phyloP scores from a whole-genome alignment of 2,797 vertebrate genomes.

The Myotis myotis region DNA sequence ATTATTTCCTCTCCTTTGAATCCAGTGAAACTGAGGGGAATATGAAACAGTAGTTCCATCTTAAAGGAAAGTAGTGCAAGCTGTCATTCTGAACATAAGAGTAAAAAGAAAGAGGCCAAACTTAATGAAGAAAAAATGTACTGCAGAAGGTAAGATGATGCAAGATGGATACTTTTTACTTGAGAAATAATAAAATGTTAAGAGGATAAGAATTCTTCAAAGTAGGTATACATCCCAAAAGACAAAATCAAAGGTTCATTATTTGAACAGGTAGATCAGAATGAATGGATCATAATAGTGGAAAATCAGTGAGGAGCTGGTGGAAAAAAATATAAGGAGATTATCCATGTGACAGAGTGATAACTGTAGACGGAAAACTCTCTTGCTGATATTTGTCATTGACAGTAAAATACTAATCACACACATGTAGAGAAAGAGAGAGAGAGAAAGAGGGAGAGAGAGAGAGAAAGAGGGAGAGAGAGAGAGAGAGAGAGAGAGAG shows the following conservation, averaged over 20 bases:
- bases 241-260: not conserved
- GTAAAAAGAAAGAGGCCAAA: not conserved
- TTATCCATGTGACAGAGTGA: not conserved
- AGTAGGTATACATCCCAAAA: not conserved
- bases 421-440: not conserved
- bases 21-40: not conserved
- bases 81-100: not conserved
- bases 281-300: not conserved
- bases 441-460: not conserved
- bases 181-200: not conserved
- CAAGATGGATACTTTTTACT: not conserved
- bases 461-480: not conserved
- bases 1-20: not conserved
- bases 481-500: not conserved
- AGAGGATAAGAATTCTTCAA: not conserved
- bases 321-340: not conserved
- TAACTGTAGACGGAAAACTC: not conserved
- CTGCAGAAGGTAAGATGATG: not conserved
- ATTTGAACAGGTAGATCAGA: not conserved
- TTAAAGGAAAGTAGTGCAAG: not conserved
- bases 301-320: not conserved
- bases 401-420: not conserved
- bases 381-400: not conserved
- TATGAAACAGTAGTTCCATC: not conserved
- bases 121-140: not conserved